These are phyloP conservation scores for Lagria hirta DNA, from an alignment of 2,888 invertebrate genomes.

Conservation along the genomic window DNA sequence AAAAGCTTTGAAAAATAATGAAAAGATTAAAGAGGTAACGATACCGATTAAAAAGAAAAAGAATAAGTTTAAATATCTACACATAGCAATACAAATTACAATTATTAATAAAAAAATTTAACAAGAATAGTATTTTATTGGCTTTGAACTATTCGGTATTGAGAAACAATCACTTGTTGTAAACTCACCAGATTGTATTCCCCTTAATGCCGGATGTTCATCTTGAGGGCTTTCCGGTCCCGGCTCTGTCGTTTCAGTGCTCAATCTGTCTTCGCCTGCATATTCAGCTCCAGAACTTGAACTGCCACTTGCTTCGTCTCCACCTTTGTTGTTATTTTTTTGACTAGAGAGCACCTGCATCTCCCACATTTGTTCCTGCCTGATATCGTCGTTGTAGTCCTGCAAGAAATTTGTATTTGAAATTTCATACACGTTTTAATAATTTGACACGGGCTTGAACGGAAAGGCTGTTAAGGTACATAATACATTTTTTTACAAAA, in stretches of 20 bases:
- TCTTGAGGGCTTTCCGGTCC: conserved; percentile 54
- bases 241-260: conserved; percentile 50
- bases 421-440: too few species aligned
- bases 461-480: too few species aligned
- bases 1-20: too few species aligned
- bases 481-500: too few species aligned
- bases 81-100: too few species aligned
- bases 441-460: too few species aligned
- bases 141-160: background rate
- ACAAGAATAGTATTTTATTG: too few species aligned
- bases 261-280: conserved; percentile 56
- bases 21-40: too few species aligned
- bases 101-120: too few species aligned
- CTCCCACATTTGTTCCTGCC: conserved; percentile 90
- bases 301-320: conserved; percentile 42
- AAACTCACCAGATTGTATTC: conserved; percentile 52
- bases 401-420: conserved; percentile 56
- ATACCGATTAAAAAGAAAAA: too few species aligned
- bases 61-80: too few species aligned
- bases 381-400: conserved; percentile 90
- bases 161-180: conserved; percentile 2
- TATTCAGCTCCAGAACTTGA: conserved; percentile 36
- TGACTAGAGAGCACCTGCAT: conserved; percentile 70
- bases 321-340: conserved; percentile 48
- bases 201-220: conserved; percentile 66